Conservation (phyloP, 92 coral and sea anemone genomes). For the Scolanthus callimorphus region DNA sequence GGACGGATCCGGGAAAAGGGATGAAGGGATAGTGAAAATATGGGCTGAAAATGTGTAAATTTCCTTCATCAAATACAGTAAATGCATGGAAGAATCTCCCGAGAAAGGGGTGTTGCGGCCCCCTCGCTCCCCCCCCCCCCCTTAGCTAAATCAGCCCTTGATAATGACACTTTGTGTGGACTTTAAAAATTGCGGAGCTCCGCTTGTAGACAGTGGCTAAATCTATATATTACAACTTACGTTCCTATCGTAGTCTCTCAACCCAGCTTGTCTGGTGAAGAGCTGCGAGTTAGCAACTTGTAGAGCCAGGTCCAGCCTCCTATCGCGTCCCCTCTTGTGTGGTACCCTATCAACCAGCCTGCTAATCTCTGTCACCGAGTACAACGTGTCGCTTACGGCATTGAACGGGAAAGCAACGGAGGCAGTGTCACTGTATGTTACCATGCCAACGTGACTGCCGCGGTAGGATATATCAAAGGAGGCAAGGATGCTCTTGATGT, state of each 20-base stretch:
- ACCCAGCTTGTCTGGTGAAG: conserved; percentile 37
- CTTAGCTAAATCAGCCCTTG: no score
- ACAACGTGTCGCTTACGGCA: conserved; percentile 30
- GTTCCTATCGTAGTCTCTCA: conserved; percentile 53
- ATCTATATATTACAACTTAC: no score
- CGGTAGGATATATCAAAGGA: conserved; percentile 59
- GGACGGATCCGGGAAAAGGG: no score
- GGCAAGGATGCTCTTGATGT: conserved; percentile 36
- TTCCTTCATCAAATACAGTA: no score
- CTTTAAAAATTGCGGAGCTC: no score
- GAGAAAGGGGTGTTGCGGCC: no score
- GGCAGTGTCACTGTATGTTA: conserved; percentile 43
- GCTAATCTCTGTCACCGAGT: conserved; percentile 21
- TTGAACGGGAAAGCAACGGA: conserved; percentile 35
- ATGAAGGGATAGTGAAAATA: no score
- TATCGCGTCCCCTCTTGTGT: conserved; percentile 32
- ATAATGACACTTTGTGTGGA: no score
- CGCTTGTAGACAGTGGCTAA: no score
- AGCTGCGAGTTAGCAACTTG: conserved; percentile 25
- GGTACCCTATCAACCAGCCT: conserved; percentile 31
- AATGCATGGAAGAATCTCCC: no score
- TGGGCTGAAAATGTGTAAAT: no score
- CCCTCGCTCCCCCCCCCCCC: no score
- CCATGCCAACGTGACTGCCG: conserved; percentile 56
- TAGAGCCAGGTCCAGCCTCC: conserved; percentile 65